phyloP scores from a whole-genome alignment of 2,797 vertebrate species.

The Urocyon cinereoargenteus region DNA sequence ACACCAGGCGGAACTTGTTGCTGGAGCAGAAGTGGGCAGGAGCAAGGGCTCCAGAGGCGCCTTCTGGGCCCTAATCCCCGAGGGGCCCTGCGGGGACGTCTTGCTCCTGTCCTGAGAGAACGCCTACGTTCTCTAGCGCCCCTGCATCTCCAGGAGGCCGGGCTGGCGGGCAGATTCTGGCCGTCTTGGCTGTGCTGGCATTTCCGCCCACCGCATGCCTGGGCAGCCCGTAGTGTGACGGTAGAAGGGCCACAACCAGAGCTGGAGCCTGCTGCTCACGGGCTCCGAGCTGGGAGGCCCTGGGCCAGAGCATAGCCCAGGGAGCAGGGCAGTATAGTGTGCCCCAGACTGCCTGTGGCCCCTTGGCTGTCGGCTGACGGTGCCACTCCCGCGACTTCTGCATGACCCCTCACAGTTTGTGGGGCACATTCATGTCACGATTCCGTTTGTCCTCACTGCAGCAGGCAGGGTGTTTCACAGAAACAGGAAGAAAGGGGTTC shows the following conservation, averaged over 20 bases:
- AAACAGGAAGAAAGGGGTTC: not conserved
- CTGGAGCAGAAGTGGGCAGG: not conserved
- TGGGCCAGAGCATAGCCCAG: too few relatives aligned
- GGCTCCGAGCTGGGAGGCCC: not conserved
- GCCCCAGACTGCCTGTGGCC: not conserved
- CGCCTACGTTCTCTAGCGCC: not conserved
- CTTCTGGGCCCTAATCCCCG: not conserved
- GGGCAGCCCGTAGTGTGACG: not conserved
- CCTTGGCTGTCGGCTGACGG: not conserved
- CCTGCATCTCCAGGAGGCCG: not conserved
- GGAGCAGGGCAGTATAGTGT: not conserved
- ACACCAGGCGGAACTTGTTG: not conserved
- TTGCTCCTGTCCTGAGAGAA: too few relatives aligned
- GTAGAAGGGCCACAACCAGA: fast-evolving
- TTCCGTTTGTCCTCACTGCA: not conserved
- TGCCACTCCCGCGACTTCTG: not conserved
- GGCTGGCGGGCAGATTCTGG: not conserved
- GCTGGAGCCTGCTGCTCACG: not conserved
- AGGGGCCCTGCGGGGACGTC: not conserved
- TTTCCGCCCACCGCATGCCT: fast-evolving
- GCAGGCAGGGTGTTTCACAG: not conserved
- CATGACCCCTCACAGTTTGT: not conserved
- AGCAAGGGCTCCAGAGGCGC: fast-evolving
- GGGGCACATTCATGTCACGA: fast-evolving
- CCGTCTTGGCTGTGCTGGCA: too few relatives aligned